Evolutionary conservation across 2,797 vertebrate species (phyloP).

Genomic region (Antrozous pallidus): DNA sequence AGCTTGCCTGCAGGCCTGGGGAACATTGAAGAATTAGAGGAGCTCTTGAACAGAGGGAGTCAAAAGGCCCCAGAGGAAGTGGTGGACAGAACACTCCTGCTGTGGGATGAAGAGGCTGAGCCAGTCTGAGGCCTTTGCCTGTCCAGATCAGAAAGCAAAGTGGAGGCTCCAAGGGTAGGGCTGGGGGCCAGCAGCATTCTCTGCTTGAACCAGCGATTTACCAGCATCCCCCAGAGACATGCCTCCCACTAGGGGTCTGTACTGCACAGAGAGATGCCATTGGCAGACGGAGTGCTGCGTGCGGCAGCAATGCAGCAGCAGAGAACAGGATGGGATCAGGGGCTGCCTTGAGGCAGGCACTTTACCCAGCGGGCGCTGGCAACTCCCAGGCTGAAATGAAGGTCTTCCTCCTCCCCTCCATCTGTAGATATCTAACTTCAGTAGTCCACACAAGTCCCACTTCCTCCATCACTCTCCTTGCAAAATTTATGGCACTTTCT

Average conservation of each 20-base stretch:
- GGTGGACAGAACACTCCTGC: not conserved
- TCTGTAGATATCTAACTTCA: not conserved
- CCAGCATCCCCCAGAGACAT: not conserved
- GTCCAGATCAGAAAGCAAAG: not conserved
- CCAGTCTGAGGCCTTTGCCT: not conserved
- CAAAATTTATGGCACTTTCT: not conserved
- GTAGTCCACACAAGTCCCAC: not conserved
- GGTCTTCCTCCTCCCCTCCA: not conserved
- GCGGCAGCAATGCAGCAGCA: not conserved
- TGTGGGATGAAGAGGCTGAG: not conserved
- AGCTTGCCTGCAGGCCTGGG: not conserved
- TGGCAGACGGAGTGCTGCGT: not conserved
- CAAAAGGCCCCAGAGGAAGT: not conserved
- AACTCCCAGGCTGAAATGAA: not conserved
- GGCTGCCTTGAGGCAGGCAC: not conserved
- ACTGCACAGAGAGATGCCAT: not conserved
- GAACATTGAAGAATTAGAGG: not conserved
- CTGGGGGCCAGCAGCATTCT: not conserved
- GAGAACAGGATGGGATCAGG: not conserved
- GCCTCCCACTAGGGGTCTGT: not conserved
- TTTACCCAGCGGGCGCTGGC: not conserved
- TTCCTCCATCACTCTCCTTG: not conserved
- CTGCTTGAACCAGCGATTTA: not conserved
- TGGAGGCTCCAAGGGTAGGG: not conserved
- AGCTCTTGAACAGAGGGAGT: not conserved